A percentile compares a stretch with the other conserved stretches of the same genome.
These are phyloP conservation scores for Orchestia grillus DNA, from an alignment of 1,140 invertebrate species.

Conservation along the genomic window DNA sequence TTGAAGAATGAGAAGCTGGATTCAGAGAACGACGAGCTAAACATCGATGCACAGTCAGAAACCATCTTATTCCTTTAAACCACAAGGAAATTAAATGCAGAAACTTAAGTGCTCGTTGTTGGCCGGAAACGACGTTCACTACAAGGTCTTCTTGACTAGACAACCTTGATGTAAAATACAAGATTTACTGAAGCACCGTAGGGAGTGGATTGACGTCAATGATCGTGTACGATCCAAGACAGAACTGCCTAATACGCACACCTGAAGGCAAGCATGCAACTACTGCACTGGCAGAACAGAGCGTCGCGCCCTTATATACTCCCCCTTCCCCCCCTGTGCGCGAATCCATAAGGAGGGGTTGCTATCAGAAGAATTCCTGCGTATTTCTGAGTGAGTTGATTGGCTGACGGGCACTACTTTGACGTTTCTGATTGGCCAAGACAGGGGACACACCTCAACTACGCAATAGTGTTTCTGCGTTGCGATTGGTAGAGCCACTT, in stretches of 20 bases:
- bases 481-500: neutral
- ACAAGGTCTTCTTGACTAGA: neutral
- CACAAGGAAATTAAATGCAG: neutral
- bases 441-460: constrained; percentile 35
- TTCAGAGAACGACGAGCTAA: neutral
- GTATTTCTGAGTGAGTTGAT: neutral
- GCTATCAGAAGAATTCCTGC: neutral
- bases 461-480: neutral
- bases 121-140: neutral
- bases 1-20: neutral
- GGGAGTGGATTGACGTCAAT: neutral
- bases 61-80: constrained; percentile 4
- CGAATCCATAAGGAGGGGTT: neutral
- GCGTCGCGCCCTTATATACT: neutral
- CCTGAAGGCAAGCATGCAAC: neutral
- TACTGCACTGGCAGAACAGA: neutral
- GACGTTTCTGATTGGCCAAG: neutral
- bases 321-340: neutral
- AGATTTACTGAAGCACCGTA: neutral
- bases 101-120: neutral
- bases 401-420: neutral
- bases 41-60: neutral
- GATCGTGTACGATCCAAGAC: neutral
- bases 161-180: neutral
- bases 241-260: neutral